A percentile compares a stretch with the other conserved stretches of the same genome.
Evolutionary conservation across 92 coral and sea anemone genomes (phyloP).

Genomic region (Plumapathes pennacea): DNA sequence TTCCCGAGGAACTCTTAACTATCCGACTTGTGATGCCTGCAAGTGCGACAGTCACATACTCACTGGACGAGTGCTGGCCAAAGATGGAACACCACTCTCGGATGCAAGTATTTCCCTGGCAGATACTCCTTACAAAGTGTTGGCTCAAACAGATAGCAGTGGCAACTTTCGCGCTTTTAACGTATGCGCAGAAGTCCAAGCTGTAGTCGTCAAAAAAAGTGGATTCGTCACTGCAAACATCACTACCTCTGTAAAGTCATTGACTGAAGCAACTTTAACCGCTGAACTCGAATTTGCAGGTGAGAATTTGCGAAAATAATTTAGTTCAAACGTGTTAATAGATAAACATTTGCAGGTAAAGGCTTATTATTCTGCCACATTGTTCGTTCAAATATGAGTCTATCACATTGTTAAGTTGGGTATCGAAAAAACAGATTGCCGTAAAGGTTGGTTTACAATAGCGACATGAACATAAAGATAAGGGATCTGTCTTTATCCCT

Average conservation of each 20-base stretch:
- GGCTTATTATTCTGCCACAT: no score
- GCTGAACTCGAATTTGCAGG: conserved; percentile 17
- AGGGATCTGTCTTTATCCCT: no score
- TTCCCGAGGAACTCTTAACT: conserved; percentile 1
- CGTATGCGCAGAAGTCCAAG: conserved; percentile 10
- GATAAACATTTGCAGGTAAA: no score
- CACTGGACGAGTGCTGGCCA: conserved; percentile 7
- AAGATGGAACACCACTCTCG: conserved; percentile 2
- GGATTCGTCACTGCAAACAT: conserved; percentile 7
- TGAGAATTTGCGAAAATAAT: no score
- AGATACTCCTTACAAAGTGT: conserved; percentile 12
- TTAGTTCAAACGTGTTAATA: no score
- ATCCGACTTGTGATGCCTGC: conserved; percentile 27
- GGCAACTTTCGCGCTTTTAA: conserved; percentile 11
- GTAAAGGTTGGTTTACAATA: no score
- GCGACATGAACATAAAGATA: no score
- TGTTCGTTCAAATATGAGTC: no score
- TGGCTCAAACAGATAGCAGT: conserved; percentile 22
- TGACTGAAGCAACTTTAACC: background rate
- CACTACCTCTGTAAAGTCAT: conserved; percentile 1
- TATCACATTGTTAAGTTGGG: no score
- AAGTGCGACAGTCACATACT: conserved; percentile 10
- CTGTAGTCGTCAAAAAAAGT: background rate
- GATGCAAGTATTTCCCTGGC: conserved; percentile 16
- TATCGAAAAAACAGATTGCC: no score